Percentiles rank a stretch among this genome's conserved stretches.
These are phyloP conservation scores for Bruchidius siliquastri DNA, from an alignment of 2,888 invertebrate genomes.

Conservation along the genomic window DNA sequence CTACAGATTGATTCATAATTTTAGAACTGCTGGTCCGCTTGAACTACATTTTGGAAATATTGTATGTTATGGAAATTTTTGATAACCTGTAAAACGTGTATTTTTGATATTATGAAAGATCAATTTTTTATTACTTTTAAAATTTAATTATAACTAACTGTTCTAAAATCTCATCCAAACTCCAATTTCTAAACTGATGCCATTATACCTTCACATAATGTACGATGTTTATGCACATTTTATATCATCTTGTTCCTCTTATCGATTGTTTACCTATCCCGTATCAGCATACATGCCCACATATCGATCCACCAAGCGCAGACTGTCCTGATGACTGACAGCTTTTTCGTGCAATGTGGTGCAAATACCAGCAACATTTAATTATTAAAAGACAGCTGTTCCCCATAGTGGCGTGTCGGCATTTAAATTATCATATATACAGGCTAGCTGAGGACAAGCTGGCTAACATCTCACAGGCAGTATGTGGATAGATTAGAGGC, in stretches of 20 bases:
- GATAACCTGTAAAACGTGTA: no score
- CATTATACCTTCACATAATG: no score
- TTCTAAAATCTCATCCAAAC: no score
- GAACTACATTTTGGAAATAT: no score
- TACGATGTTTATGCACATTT: background rate
- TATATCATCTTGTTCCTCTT: background rate
- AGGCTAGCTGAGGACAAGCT: background rate
- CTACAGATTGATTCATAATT: no score
- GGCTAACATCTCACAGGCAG: background rate
- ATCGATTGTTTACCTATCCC: background rate
- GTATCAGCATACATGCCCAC: background rate
- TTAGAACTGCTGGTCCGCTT: no score
- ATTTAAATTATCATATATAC: background rate
- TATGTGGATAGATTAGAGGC: background rate
- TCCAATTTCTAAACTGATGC: no score
- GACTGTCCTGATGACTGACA: background rate
- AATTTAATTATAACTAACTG: no score
- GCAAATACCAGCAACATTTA: background rate
- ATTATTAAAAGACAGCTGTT: background rate
- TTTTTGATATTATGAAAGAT: no score
- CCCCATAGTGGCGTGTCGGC: background rate
- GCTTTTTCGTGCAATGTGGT: no score
- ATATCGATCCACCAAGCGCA: background rate
- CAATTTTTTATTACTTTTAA: no score
- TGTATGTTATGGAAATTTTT: no score